Percentiles rank a stretch among this genome's conserved stretches.
Evolutionary conservation across 2,113 vertebrate genomes (phyloP).

Genomic region (Lycaon pictus): DNA sequence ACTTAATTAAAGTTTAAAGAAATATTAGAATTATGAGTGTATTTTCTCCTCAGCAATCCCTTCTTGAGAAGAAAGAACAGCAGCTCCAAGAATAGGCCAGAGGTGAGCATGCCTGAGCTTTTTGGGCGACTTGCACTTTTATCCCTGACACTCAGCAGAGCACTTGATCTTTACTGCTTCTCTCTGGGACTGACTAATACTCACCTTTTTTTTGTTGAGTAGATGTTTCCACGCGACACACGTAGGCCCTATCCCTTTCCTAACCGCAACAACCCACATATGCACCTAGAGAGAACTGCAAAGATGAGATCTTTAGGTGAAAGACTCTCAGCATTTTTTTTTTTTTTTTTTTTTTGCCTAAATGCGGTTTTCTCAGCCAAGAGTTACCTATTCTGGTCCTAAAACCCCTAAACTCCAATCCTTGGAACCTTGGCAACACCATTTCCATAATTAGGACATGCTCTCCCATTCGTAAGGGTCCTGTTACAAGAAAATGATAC

Average conservation of each 20-base stretch:
- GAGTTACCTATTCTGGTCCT: background rate
- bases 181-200: background rate
- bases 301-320: background rate
- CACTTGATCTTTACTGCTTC: background rate
- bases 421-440: background rate
- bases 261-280: rapidly evolving
- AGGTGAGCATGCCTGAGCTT: rapidly evolving
- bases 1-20: background rate
- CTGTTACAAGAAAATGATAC: constrained; percentile 48
- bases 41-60: background rate
- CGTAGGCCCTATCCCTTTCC: rapidly evolving
- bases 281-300: background rate
- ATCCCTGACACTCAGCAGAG: background rate
- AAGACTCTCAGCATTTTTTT: background rate
- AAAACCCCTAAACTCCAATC: background rate
- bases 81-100: too few relatives aligned
- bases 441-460: background rate
- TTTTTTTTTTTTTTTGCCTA: background rate
- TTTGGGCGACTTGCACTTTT: background rate
- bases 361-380: background rate
- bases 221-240: background rate
- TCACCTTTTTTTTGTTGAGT: background rate
- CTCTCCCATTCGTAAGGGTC: constrained; percentile 16
- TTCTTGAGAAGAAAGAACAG: background rate
- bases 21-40: background rate